These are phyloP conservation scores for Helostoma temminkii DNA, from an alignment of 2,797 vertebrate species.

Conservation along the genomic window DNA sequence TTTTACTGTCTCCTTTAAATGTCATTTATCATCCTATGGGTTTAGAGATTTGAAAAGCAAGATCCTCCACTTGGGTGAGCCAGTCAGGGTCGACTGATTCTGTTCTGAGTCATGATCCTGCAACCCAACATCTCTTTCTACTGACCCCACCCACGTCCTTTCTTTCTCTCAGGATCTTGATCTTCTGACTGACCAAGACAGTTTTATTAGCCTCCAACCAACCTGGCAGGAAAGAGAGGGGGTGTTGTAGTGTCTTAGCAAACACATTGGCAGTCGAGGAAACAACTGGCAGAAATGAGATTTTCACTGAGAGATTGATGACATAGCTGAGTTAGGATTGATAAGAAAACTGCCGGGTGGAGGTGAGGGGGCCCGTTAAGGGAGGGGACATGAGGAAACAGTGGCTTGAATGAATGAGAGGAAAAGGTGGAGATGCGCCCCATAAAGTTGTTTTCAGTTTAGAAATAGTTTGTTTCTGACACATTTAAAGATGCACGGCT, in stretches of 20 bases:
- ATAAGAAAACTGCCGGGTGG: constrained; percentile 78
- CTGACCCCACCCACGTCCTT: constrained; percentile 17
- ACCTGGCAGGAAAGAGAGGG: constrained; percentile 80
- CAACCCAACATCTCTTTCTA: constrained; percentile 21
- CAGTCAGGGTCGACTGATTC: constrained; percentile 54
- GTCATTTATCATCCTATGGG: constrained; percentile 69
- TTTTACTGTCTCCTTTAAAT: constrained; percentile 83
- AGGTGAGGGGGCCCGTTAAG: constrained; percentile 48
- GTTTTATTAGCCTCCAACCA: constrained; percentile 80
- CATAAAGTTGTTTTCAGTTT: constrained; percentile 72
- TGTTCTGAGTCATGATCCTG: constrained; percentile 55
- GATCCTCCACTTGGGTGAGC: constrained; percentile 53
- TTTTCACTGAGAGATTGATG: constrained; percentile 81
- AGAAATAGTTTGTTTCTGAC: constrained; percentile 48
- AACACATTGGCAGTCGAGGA: constrained; percentile 78
- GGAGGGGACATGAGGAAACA: constrained; percentile 71
- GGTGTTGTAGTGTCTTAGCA: constrained; percentile 70
- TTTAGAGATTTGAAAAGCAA: constrained; percentile 56
- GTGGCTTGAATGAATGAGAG: constrained; percentile 75
- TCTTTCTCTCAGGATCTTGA: constrained; percentile 66
- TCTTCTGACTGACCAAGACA: constrained; percentile 77
- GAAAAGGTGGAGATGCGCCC: constrained; percentile 78
- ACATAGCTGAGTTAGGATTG: constrained; percentile 77
- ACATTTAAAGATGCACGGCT: neutral
- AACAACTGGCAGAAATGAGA: constrained; percentile 78